Evolutionary conservation across 2,888 invertebrate genomes (phyloP).

Genomic region (Drosophila algonquin): DNA sequence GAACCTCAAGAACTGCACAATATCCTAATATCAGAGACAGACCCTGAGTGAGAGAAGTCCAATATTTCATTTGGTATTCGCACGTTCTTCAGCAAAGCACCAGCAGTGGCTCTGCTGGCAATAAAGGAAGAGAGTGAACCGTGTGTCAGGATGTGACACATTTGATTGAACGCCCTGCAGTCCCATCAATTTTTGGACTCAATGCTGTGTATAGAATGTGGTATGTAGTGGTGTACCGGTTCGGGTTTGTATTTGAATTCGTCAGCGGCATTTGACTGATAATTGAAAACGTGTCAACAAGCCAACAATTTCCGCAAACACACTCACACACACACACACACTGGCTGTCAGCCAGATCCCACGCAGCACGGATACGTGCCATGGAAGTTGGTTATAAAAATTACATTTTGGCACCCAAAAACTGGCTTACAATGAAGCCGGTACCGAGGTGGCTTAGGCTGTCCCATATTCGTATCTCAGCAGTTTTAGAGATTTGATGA

Average conservation of each 20-base stretch:
- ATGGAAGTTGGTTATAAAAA: conserved; percentile 35
- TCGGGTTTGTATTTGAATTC: conserved; percentile 35
- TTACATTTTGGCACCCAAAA: conserved; percentile 18
- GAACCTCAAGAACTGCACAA: conserved; percentile 7
- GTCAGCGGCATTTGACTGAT: conserved; percentile 65
- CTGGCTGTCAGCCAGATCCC: conserved; percentile 1
- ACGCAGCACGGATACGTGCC: conserved; percentile 26
- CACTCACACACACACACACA: not conserved
- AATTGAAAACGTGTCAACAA: conserved; percentile 81
- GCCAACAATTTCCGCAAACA: conserved; percentile 47
- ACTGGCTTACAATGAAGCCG: conserved; percentile 13
- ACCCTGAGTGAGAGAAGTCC: not conserved
- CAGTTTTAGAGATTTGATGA: conserved; percentile 3
- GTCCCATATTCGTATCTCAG: not conserved
- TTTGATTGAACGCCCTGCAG: conserved; percentile 72
- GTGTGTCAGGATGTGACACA: conserved; percentile 66
- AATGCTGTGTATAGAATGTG: conserved; percentile 13
- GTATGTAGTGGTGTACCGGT: conserved; percentile 2
- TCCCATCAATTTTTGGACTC: conserved; percentile 44
- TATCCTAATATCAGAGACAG: conserved; percentile 15
- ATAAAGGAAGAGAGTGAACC: conserved; percentile 54
- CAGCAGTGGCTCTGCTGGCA: conserved; percentile 16
- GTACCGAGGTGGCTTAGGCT: conserved; percentile 24
- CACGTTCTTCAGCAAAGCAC: conserved; percentile 39
- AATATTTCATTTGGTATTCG: conserved; percentile 23